Percentiles rank a stretch among this genome's conserved stretches.
Conservation (phyloP, 2,888 invertebrate genomes). For the Drosophila bunnanda region DNA sequence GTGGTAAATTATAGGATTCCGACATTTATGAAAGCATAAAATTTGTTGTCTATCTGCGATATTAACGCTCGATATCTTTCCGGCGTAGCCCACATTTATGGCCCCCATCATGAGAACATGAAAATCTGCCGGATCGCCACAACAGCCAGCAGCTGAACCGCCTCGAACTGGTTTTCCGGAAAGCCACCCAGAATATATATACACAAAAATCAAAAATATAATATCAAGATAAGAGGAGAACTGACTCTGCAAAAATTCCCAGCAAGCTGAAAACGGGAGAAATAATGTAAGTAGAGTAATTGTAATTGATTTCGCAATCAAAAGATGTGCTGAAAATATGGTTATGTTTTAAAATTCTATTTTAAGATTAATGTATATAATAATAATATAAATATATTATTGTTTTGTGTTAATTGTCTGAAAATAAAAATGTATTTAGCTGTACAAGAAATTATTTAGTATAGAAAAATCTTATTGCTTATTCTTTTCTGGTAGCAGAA, state of each 20-base stretch:
- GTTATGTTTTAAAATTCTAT: background rate
- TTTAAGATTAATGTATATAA: no score
- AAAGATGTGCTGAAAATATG: background rate
- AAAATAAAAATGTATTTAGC: no score
- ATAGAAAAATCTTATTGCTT: no score
- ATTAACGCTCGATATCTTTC: slow-evolving; percentile 16
- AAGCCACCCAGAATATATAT: slow-evolving; percentile 6
- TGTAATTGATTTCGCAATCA: background rate
- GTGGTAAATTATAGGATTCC: background rate
- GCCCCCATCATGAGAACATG: slow-evolving; percentile 15
- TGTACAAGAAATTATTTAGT: no score
- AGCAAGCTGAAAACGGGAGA: background rate
- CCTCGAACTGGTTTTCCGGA: slow-evolving; percentile 11
- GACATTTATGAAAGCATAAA: slow-evolving; percentile 5
- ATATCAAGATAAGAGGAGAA: slow-evolving; percentile 9
- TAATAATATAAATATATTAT: background rate
- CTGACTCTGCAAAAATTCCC: slow-evolving; percentile 6
- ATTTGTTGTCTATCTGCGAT: background rate
- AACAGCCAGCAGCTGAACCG: background rate
- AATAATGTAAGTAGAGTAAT: background rate
- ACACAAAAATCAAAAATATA: slow-evolving; percentile 2
- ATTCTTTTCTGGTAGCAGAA: no score
- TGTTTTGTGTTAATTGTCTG: no score
- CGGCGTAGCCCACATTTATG: slow-evolving; percentile 6
- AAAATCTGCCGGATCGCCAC: slow-evolving; percentile 12